Evolutionary conservation across 2,113 vertebrate species (phyloP).

Genomic region (Pomatostomus ruficeps): DNA sequence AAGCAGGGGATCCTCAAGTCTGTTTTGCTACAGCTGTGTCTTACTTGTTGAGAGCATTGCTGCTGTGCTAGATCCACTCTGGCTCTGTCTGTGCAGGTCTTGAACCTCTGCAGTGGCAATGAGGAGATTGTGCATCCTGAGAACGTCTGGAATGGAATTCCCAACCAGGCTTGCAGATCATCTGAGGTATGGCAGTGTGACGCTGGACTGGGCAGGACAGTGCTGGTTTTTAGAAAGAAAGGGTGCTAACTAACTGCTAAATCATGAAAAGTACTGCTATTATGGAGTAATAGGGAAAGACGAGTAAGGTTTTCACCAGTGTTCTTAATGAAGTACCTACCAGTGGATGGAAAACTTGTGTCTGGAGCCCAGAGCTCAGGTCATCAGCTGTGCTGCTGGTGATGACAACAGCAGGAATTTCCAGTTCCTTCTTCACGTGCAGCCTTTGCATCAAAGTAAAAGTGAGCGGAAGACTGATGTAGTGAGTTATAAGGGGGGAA

Average conservation of each 20-base stretch:
- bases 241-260: neutral
- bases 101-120: constrained; percentile 63
- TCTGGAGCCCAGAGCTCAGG: neutral
- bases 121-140: constrained; percentile 69
- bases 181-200: constrained; percentile 48
- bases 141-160: constrained; percentile 70
- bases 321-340: neutral
- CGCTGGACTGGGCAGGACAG: neutral
- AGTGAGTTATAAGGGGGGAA: neutral
- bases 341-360: rapidly evolving
- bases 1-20: neutral
- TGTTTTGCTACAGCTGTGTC: neutral
- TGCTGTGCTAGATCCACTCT: neutral
- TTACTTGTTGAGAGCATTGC: neutral
- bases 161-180: neutral
- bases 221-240: neutral
- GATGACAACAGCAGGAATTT: neutral
- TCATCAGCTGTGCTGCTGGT: neutral
- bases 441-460: neutral
- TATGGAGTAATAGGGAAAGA: neutral
- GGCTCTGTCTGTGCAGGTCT: constrained; percentile 54
- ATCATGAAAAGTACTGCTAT: neutral
- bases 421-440: neutral
- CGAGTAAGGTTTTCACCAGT: neutral
- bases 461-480: neutral